A percentile compares a stretch with the other conserved stretches of the same genome.
Conservation (phyloP, 2,113 vertebrate species). For the Neoarius graeffei region DNA sequence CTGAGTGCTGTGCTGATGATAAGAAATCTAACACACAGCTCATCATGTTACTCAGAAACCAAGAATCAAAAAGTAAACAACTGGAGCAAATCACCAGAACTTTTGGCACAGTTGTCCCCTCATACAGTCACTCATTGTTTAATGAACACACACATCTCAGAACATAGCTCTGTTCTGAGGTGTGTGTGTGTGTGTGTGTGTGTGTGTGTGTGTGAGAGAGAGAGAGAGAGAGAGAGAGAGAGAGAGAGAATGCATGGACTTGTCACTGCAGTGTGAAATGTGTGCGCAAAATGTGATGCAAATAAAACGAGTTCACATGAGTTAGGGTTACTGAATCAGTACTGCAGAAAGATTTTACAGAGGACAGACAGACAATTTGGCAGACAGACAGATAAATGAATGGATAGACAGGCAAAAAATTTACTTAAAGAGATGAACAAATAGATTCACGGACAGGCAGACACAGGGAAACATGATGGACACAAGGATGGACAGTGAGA, state of each 20-base stretch:
- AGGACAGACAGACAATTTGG: not conserved
- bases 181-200: not conserved
- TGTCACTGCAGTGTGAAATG: slow-evolving; percentile 45
- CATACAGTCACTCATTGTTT: not conserved
- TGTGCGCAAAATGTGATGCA: slow-evolving; percentile 41
- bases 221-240: not conserved
- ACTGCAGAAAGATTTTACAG: slow-evolving; percentile 9
- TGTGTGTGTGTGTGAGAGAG: not conserved
- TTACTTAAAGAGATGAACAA: not conserved
- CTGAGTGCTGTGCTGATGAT: not conserved
- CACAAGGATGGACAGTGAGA: not conserved
- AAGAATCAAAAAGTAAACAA: not conserved
- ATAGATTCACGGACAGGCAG: not conserved
- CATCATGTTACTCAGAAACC: no score
- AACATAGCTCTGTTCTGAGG: not conserved
- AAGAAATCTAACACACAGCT: not conserved
- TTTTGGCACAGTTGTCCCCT: not conserved
- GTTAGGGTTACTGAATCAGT: not conserved
- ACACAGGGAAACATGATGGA: no score
- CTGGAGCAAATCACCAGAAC: not conserved
- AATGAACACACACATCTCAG: not conserved
- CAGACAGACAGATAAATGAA: not conserved
- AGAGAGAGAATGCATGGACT: slow-evolving; percentile 9
- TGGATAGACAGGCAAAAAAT: not conserved
- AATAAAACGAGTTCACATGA: slow-evolving; percentile 30